Evolutionary conservation across 2,113 vertebrate species (phyloP), one percentile per base, ranked within the genome.

Genomic region (Hiodon tergisus): DNA sequence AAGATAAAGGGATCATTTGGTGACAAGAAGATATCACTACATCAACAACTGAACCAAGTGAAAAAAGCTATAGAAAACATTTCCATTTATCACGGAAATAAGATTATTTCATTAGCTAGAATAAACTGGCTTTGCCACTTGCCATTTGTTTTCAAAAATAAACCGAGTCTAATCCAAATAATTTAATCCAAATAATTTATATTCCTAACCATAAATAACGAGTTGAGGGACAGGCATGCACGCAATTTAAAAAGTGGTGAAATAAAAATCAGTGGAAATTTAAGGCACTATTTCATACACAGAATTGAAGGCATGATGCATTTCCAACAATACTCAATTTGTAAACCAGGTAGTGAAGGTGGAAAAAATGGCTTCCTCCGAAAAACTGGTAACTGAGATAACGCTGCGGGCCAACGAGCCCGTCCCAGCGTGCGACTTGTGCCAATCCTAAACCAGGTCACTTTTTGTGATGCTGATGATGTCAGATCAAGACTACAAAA

Each of bases 401-500:
- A 0, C 46, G 10, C 46, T 48, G 6, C 10, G 11, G 66, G 66
- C 48, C 48, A 7, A 59, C 58, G 9, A 14, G 58, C 54, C 47
- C 8, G 10, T 47, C 46, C 58, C 8, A 11, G 17, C 11, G 3
- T 14, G 48, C 6, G 10, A 17, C 63, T 46, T 31, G 5, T 4
- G 46, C 9, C 5, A 11, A 6, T 10, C 67, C 67, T 59, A 59
- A 68, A 3, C 2, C 67, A 17, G 57, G n/a, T 46, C 9, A 47
- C 10, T 83, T 87, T 88, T 91, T 91, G 90, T 89, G 50, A 89
- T 89, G 79, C 89, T 90, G 0, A n/a, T 5, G 17, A 16, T 8
- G 10, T 59, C 14, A 10, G 55, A 10, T 10, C 46, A 9, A 2
- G 54, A 51, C 48, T 17, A 70, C 13, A 13, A 17, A 63, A 31